Base-by-base conservation (phyloP, 2,797 vertebrate genomes). In the Pseudomugil gertrudae region DNA sequence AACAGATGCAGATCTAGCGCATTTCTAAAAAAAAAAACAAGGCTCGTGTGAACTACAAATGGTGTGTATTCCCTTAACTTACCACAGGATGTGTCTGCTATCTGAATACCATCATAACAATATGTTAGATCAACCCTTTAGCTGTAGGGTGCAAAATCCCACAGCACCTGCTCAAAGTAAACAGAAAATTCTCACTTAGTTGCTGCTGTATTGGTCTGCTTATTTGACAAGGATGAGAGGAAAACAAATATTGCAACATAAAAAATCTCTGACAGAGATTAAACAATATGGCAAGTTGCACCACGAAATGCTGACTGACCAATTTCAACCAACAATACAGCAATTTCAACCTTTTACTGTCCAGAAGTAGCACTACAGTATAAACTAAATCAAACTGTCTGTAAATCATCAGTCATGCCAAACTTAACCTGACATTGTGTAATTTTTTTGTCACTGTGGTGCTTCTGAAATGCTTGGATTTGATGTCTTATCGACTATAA, bases 401-500 rank as follows among this genome's bases (percentile, higher is more conserved):
- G 66, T 15, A 38, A 76, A 40, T 70, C 27, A 66, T 63, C 33
- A 69, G 43, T 62, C 47, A 67, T 67, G 35, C 66, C 66, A 74
- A 79, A 66, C 66, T 45, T 57, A 57, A 54, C 69, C 33, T 75
- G 63, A 79, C 83, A 76, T 76, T 65, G 55, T 74, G 66, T 36
- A 69, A 68, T 83, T 82, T 83, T 70, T 68, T 57, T 57, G 73
- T 71, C 66, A 36, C 57, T 60, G 74, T 30, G 32, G 56, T 6
- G 19, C 43, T 52, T 72, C 72, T 85, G 35, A 48, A 27, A 67
- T 48, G 48, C 40, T 50, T 70, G 77, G 68, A 81, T 78, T 80
- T 74, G 74, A 70, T 75, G 81, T 77, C 55, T 79, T 68, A 68
- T 68, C 63, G 36, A 70, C 60, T 74, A 52, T 35, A 58, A 82